Conservation (phyloP, 2,888 invertebrate species). For the Cerastoderma edule region DNA sequence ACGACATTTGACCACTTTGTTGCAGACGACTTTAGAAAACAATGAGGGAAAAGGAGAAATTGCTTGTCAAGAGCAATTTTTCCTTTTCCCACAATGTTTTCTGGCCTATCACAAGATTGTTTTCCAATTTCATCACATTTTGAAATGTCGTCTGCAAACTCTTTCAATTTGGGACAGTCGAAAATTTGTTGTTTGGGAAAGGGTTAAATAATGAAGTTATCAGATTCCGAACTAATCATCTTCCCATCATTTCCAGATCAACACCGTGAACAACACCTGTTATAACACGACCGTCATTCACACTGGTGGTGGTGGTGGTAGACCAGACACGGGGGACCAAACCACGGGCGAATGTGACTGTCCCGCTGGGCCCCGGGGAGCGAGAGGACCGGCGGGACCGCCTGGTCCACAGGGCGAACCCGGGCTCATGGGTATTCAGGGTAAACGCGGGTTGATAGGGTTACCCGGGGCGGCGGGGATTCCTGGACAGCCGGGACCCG, state of each 20-base stretch:
- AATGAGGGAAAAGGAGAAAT: background rate
- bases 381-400: constrained; percentile 20
- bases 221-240: too few relatives aligned
- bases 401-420: constrained; percentile 27
- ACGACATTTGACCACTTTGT: too few relatives aligned
- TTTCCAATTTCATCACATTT: too few relatives aligned
- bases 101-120: background rate
- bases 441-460: constrained; percentile 28
- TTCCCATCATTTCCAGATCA: constrained; percentile 52
- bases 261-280: constrained; percentile 43
- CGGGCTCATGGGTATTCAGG: constrained; percentile 30
- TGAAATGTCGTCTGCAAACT: too few relatives aligned
- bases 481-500: constrained; percentile 28
- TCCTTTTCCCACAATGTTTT: background rate
- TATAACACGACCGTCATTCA: constrained; percentile 34
- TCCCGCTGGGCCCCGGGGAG: constrained; percentile 45
- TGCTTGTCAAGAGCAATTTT: background rate
- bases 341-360: constrained; percentile 39
- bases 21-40: too few relatives aligned
- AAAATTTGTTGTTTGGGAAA: background rate
- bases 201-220: too few relatives aligned
- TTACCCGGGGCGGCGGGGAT: constrained; percentile 28
- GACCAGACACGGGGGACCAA: constrained; percentile 24
- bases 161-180: background rate
- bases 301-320: constrained; percentile 17